These are phyloP conservation scores for Pristionchus fissidentatus DNA, from an alignment of 2,888 invertebrate genomes.

Conservation along the genomic window DNA sequence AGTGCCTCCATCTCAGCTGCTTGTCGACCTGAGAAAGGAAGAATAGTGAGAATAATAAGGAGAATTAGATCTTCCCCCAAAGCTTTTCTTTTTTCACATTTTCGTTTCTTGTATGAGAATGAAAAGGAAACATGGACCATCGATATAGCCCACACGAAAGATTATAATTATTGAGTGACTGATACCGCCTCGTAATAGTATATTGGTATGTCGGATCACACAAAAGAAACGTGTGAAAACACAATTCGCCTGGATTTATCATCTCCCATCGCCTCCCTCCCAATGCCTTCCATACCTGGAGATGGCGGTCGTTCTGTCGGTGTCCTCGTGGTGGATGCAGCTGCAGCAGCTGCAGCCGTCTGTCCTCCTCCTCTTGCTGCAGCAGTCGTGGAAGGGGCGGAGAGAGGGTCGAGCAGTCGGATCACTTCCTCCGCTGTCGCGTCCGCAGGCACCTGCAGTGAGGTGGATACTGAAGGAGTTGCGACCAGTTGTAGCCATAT, in stretches of 20 bases:
- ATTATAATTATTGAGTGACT: too few relatives aligned
- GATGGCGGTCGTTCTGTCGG: slow-evolving; percentile 21
- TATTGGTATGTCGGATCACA: neutral
- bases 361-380: neutral
- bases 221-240: neutral
- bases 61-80: too few relatives aligned
- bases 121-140: too few relatives aligned
- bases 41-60: too few relatives aligned
- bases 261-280: too few relatives aligned
- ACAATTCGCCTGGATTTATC: neutral
- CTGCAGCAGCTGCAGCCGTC: slow-evolving; percentile 27
- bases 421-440: slow-evolving; percentile 39
- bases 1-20: slow-evolving; percentile 61
- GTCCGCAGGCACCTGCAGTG: slow-evolving; percentile 20
- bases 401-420: slow-evolving; percentile 45
- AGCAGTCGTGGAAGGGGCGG: slow-evolving; percentile 6
- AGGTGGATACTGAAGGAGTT: neutral
- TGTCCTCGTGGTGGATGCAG: neutral
- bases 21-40: neutral
- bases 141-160: too few relatives aligned
- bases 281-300: neutral
- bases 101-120: too few relatives aligned
- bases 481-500: too few relatives aligned
- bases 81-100: too few relatives aligned
- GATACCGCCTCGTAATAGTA: too few relatives aligned